These are phyloP conservation scores for Takifugu flavidus DNA, from an alignment of 2,113 vertebrate species.

Conservation along the genomic window DNA sequence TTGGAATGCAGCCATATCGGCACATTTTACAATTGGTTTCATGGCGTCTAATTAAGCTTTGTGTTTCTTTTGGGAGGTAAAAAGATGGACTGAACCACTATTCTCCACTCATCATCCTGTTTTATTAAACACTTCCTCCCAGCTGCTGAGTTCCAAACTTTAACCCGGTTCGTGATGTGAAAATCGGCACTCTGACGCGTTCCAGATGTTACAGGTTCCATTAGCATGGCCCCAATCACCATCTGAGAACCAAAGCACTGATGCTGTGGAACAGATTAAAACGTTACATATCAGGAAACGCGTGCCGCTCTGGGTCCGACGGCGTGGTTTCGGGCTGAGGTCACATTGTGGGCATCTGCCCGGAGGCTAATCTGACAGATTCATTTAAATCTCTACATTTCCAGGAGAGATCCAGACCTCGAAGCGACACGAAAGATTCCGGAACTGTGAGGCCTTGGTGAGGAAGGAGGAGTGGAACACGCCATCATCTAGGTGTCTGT, in stretches of 20 bases:
- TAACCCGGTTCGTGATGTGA: slow-evolving; percentile 7
- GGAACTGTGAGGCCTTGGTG: slow-evolving; percentile 12
- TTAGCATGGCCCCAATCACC: neutral
- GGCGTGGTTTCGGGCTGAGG: slow-evolving; percentile 37
- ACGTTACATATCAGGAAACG: no score
- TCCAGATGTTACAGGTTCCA: slow-evolving; percentile 57
- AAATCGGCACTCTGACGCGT: slow-evolving; percentile 5
- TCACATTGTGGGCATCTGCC: slow-evolving; percentile 34
- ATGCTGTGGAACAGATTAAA: no score
- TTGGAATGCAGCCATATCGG: neutral
- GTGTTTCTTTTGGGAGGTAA: no score
- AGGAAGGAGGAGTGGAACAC: slow-evolving; percentile 30
- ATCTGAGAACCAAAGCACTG: no score
- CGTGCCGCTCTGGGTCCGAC: neutral
- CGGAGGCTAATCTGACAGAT: neutral
- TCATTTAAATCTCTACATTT: no score
- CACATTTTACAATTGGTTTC: no score
- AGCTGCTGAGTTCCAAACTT: slow-evolving; percentile 13
- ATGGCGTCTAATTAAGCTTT: no score
- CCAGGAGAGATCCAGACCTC: no score
- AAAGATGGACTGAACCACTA: neutral
- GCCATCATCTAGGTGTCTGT: slow-evolving; percentile 6
- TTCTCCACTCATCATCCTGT: neutral
- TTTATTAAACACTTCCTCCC: neutral
- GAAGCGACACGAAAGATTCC: no score